Percentiles rank a stretch among this genome's conserved stretches.
phyloP scores from a whole-genome alignment of 2,113 vertebrate species.

The Microtus ochrogaster region DNA sequence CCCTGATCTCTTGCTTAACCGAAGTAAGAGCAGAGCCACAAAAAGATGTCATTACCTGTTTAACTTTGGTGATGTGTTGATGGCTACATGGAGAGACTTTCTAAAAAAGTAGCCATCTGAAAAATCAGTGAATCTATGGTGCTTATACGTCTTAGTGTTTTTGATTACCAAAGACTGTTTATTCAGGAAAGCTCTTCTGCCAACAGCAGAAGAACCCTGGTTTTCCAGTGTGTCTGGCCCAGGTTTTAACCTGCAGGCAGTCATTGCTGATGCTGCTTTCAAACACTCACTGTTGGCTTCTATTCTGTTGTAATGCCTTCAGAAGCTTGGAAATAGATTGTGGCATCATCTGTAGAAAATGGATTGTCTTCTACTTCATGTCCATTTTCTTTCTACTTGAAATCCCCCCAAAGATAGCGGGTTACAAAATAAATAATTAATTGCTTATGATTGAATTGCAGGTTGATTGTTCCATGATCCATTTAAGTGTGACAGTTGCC shows the following conservation, averaged over 20 bases:
- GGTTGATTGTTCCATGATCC: background rate
- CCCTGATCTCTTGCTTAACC: background rate
- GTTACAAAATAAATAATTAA: slow-evolving; percentile 20
- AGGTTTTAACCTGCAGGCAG: background rate
- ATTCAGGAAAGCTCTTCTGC: background rate
- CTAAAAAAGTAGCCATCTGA: background rate
- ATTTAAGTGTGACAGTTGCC: background rate
- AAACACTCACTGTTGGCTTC: background rate
- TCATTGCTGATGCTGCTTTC: background rate
- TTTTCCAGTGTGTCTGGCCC: background rate
- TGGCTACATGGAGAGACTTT: background rate
- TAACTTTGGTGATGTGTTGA: background rate
- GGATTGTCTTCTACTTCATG: background rate
- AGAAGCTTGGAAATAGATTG: background rate
- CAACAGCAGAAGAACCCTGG: background rate
- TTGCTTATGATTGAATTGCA: slow-evolving; percentile 23
- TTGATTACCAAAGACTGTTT: no score
- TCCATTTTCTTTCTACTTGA: slow-evolving; percentile 38
- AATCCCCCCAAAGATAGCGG: background rate
- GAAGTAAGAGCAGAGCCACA: background rate
- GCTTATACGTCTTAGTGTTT: background rate
- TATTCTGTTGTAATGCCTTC: background rate
- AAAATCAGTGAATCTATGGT: slow-evolving; percentile 12
- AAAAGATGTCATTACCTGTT: slow-evolving; percentile 9
- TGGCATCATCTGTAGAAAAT: background rate